Conservation (phyloP, 2,888 invertebrate genomes). For the Theristus sp. region DNA sequence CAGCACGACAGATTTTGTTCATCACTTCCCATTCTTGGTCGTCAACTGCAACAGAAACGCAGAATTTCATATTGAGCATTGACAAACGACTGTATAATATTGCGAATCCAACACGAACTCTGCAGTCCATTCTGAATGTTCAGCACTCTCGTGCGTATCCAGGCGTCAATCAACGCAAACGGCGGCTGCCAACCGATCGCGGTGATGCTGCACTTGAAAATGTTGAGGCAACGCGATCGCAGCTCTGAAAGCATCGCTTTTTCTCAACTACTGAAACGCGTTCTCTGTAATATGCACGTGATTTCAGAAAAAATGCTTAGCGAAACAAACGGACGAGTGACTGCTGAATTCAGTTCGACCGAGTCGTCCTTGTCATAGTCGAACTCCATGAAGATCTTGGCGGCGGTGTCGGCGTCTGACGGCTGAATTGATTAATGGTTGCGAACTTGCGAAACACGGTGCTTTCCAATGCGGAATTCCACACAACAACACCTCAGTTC, state of each 20-base stretch:
- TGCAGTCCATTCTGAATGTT: not conserved
- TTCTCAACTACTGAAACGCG: too few relatives aligned
- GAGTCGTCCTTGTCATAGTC: too few relatives aligned
- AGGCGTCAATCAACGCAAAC: not conserved
- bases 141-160: not conserved
- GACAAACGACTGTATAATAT: not conserved
- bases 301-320: too few relatives aligned
- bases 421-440: too few relatives aligned
- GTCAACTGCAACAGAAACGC: not conserved
- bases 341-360: too few relatives aligned
- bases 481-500: too few relatives aligned
- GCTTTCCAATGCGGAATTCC: too few relatives aligned
- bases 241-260: not conserved
- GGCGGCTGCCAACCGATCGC: not conserved
- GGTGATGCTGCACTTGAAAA: not conserved
- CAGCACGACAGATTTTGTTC: not conserved
- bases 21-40: not conserved
- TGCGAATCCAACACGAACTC: not conserved
- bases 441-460: too few relatives aligned
- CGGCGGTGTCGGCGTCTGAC: too few relatives aligned
- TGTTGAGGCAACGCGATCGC: not conserved
- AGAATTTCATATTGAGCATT: not conserved
- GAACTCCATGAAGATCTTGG: too few relatives aligned
- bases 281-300: too few relatives aligned
- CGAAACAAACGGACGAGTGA: too few relatives aligned